These are phyloP conservation scores for Sternotherus odoratus DNA, from an alignment of 2,797 vertebrate species.

Conservation along the genomic window DNA sequence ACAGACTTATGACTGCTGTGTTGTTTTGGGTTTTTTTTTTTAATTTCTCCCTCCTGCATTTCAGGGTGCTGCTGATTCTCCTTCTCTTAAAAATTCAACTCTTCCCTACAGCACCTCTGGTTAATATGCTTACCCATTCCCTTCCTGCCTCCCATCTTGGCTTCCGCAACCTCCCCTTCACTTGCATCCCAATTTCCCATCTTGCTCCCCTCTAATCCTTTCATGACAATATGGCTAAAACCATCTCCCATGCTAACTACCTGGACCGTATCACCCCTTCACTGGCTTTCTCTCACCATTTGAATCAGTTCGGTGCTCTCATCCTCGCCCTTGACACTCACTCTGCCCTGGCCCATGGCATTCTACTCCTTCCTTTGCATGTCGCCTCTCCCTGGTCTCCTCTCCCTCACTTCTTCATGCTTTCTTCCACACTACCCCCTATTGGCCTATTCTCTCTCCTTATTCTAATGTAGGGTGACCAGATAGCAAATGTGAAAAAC, in stretches of 20 bases:
- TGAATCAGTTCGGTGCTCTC: neutral
- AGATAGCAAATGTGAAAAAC: too few relatives aligned
- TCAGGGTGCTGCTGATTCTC: neutral
- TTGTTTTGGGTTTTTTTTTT: neutral
- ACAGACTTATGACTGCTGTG: neutral
- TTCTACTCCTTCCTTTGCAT: neutral
- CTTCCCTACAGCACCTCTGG: neutral
- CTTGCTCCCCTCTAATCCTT: neutral
- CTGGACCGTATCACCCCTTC: neutral
- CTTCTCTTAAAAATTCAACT: fast-evolving
- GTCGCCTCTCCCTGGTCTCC: neutral
- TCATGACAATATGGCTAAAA: neutral
- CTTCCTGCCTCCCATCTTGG: neutral
- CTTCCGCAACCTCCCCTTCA: neutral
- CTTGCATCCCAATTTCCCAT: neutral
- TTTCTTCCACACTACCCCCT: neutral
- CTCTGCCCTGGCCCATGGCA: neutral
- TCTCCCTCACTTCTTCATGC: neutral
- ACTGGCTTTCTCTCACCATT: neutral
- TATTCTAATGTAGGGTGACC: neutral
- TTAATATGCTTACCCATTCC: neutral
- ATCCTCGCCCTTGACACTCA: neutral
- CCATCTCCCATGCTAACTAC: neutral
- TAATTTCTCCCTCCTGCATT: neutral
- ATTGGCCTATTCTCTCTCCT: neutral